Evolutionary conservation across 1,140 invertebrate genomes (phyloP).

Genomic region (Cepaea nemoralis): DNA sequence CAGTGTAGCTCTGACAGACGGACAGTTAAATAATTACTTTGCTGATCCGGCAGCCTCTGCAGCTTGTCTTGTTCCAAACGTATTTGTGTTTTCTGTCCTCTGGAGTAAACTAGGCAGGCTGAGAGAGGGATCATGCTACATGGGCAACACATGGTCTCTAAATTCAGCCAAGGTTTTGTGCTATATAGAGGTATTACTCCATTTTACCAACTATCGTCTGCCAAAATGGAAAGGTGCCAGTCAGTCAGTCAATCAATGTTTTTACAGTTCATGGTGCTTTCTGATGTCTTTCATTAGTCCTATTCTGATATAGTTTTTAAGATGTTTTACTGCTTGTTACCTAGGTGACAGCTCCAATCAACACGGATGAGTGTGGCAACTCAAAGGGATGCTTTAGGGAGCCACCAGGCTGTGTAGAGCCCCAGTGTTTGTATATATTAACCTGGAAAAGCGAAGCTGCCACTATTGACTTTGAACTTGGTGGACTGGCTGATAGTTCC

Average conservation of each 20-base stretch:
- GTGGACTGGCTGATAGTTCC: constrained; percentile 56
- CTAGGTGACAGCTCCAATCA: constrained; percentile 55
- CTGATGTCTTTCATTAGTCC: neutral
- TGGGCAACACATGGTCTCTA: too few relatives aligned
- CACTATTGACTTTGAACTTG: constrained; percentile 54
- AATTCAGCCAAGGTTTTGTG: too few relatives aligned
- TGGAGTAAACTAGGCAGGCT: too few relatives aligned
- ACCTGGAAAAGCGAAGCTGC: constrained; percentile 57
- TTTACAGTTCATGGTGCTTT: neutral
- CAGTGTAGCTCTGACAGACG: too few relatives aligned
- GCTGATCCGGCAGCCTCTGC: too few relatives aligned
- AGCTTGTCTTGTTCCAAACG: too few relatives aligned
- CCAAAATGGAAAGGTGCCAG: neutral
- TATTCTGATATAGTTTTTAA: neutral
- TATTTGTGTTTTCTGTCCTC: too few relatives aligned
- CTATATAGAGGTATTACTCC: too few relatives aligned
- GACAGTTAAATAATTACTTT: too few relatives aligned
- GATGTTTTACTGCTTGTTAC: neutral
- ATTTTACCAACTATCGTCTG: too few relatives aligned
- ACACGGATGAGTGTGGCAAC: constrained; percentile 59
- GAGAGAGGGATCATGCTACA: too few relatives aligned
- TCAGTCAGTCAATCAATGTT: neutral
- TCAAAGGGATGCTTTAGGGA: constrained; percentile 67
- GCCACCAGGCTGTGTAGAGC: constrained; percentile 62
- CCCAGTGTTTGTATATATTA: constrained; percentile 66